Base-by-base conservation (phyloP, 2,888 invertebrate species). In the Dryocosmus kuriphilus region DNA sequence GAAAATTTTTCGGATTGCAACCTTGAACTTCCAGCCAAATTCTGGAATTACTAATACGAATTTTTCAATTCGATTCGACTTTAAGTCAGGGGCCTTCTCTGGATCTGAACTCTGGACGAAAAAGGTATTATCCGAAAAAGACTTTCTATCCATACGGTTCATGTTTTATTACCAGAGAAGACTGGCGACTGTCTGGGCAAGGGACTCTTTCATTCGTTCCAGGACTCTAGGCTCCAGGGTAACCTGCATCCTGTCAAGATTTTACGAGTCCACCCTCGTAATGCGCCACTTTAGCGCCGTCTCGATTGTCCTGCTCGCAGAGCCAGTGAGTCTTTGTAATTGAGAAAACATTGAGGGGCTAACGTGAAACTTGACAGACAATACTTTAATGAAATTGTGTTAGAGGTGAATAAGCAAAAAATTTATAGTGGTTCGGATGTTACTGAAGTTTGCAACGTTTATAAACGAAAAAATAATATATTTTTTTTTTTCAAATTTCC, bases 91-190 rank as follows among this genome's bases (percentile, higher is more conserved):
- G n/a, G n/a, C n/a, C 24, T 24, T 7, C 41, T 67, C 41, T 38
- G 38, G 38, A 22, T 65, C 38, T 65, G 65, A 38, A 65, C 38
- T 65, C 65, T 65, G 65, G 41, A 65, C 38, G 27, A 51, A 67
- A n/a, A 51, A n/a, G 51, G 71, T 71, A 51, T 22, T 51, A 71
- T 71, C 32, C 19, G n/a, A n/a, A 27, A 71, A 71, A 11, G 27
- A 71, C 51, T 71, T 71, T 22, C 71, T 67, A 51, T 22, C 9
- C 77, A 76, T 77, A 79, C 79, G 77, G 82, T 80, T 82, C 79
- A 80, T 80, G 78, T 74, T 80, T 82, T 82, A 78, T 80, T 78
- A 78, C 61, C 46, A 38, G 77, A 77, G 78, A 79, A 75, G 79
- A 79, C 76, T 30, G 71, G 51, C 30, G 32, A 71, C 51, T 51